Conservation (phyloP, 2,113 vertebrate species). For the Sander lucioperca region DNA sequence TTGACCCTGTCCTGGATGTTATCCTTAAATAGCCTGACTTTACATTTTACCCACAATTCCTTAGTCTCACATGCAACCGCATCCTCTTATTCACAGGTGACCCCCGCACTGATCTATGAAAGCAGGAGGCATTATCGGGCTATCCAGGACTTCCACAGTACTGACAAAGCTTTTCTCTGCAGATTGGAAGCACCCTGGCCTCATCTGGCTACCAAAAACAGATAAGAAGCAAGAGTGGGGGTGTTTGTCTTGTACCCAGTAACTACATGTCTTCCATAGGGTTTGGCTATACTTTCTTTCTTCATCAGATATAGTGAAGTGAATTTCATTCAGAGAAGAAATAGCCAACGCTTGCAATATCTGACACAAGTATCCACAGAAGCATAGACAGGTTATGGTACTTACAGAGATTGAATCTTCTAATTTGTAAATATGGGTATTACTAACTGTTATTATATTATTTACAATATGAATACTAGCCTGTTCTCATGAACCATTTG, state of each 20-base stretch:
- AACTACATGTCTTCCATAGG: slow-evolving; percentile 1
- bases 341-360: background rate
- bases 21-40: slow-evolving; percentile 70
- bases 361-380: slow-evolving; percentile 2
- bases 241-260: slow-evolving; percentile 14
- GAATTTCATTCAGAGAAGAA: background rate
- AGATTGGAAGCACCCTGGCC: background rate
- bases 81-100: slow-evolving; percentile 61
- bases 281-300: slow-evolving; percentile 7
- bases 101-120: slow-evolving; percentile 62
- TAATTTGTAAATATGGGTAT: background rate
- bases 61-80: slow-evolving; percentile 47
- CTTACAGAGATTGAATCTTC: background rate
- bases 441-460: background rate
- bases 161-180: slow-evolving; percentile 44
- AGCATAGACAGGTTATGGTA: background rate
- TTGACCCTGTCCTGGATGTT: slow-evolving; percentile 56
- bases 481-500: no score
- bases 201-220: slow-evolving; percentile 15
- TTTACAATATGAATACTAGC: background rate
- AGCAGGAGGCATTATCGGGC: slow-evolving; percentile 63
- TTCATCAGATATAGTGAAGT: slow-evolving; percentile 29
- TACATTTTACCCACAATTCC: slow-evolving; percentile 56
- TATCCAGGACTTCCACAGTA: slow-evolving; percentile 47
- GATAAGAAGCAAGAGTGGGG: slow-evolving; percentile 32